Evolutionary conservation across 2,113 vertebrate genomes (phyloP), one percentile per base, ranked within the genome.

Genomic region (Bucco capensis): DNA sequence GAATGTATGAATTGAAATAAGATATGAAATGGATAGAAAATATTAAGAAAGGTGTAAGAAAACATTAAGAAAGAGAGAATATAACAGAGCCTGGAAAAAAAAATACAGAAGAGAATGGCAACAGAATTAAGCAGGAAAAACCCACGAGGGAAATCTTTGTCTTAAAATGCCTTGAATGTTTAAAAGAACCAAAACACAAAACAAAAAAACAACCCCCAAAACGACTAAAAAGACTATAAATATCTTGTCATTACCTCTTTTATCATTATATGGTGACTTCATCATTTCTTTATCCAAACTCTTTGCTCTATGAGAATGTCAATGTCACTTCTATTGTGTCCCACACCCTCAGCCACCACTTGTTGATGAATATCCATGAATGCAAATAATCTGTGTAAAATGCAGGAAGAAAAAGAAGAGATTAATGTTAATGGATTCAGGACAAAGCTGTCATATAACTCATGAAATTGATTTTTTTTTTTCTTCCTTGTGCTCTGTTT

Each of bases 171-270:
- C 19, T 37, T 58, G 13, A 73, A 57, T 57, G 60, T 18, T 47
- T 21, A 47, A 13, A 27, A 38, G 7, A 19, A 3, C 0, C 19
- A 38, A 72, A 66, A 1, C 1, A 12, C 1, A n/a, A 56, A 33
- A 12, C 8, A 11, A 30, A 15, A 14, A 44, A 61, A 19, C 61
- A 38, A 18, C 38, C 27, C 15, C 28, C 58, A 61, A 38, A 27
- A n/a, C n/a, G n/a, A n/a, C n/a, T n/a, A 19, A 13, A 56, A n/a
- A 10, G 33, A 6, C 42, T 47, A 4, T 5, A 12, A 3, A 7
- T 33, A 37, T 23, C 14, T 33, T n/a, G 16, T 16, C 37, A 35
- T 35, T 37, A 72, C 37, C 18, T 25, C 13, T 44, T 60, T 79
- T 65, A 7, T n/a, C 40, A 44, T 25, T 40, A 7, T 19, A 3